A percentile compares a stretch with the other conserved stretches of the same genome.
phyloP scores from a whole-genome alignment of 1,140 invertebrate species.

The Lordiphosa clarofinis region DNA sequence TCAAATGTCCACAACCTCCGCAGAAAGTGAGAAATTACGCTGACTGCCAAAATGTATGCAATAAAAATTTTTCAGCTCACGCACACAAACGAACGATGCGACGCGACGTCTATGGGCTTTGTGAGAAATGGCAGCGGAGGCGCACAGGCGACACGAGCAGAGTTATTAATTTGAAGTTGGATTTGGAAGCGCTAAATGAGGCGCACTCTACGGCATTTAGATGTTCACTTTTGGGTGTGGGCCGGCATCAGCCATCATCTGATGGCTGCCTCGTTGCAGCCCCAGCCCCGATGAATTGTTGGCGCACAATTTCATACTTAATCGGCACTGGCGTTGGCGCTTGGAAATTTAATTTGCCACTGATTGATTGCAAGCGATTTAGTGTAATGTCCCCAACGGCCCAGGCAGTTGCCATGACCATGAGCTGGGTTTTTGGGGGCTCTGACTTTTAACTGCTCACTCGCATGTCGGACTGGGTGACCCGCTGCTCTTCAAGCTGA shows the following conservation, averaged over 20 bases:
- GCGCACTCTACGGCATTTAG: constrained; percentile 31
- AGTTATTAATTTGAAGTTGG: constrained; percentile 59
- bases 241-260: neutral
- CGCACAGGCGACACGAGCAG: constrained; percentile 13
- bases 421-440: neutral
- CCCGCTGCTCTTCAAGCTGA: constrained; percentile 27
- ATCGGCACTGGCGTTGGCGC: constrained; percentile 53
- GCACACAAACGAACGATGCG: constrained; percentile 24
- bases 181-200: constrained; percentile 51
- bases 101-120: constrained; percentile 48
- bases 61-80: constrained; percentile 78
- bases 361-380: constrained; percentile 76
- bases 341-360: constrained; percentile 72
- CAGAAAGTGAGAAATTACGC: constrained; percentile 73
- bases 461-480: constrained; percentile 13
- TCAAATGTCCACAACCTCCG: constrained; percentile 15
- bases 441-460: constrained; percentile 57
- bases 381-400: constrained; percentile 56
- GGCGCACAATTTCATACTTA: constrained; percentile 54
- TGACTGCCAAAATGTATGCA: constrained; percentile 74
- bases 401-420: constrained; percentile 27
- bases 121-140: constrained; percentile 51
- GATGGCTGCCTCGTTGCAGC: constrained; percentile 9
- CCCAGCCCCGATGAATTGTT: neutral
- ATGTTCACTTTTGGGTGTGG: constrained; percentile 16